Conservation (phyloP, 2,888 invertebrate genomes). For the Hemistola chrysoprasaria region DNA sequence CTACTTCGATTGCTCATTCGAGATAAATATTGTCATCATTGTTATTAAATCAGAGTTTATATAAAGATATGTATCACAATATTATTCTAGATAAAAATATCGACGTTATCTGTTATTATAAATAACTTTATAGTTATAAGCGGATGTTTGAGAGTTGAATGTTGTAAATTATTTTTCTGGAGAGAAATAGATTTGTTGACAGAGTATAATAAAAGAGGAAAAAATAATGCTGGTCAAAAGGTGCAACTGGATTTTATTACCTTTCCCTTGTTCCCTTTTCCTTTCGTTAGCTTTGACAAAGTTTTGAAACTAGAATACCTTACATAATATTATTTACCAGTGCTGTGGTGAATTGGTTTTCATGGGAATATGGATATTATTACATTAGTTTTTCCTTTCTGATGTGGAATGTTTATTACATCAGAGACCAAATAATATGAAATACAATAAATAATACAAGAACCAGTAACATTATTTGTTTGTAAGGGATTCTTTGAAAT, state of each 20-base stretch:
- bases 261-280: conserved; percentile 29
- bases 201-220: conserved; percentile 50
- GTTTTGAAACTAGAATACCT: too few species aligned
- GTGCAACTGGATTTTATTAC: conserved; percentile 67
- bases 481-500: too few species aligned
- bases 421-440: too few species aligned
- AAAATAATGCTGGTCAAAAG: conserved; percentile 60
- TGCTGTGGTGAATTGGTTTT: too few species aligned
- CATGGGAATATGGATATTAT: too few species aligned
- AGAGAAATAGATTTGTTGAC: conserved; percentile 56
- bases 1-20: too few species aligned
- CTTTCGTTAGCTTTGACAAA: conserved; percentile 48
- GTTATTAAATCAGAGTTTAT: conserved; percentile 27
- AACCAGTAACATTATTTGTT: too few species aligned
- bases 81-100: conserved; percentile 43
- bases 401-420: too few species aligned
- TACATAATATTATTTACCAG: too few species aligned
- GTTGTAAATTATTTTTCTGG: conserved; percentile 55
- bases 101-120: conserved; percentile 55
- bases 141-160: conserved; percentile 51
- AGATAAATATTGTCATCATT: conserved; percentile 17
- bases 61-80: conserved; percentile 46
- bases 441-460: too few species aligned
- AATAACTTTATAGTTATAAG: conserved; percentile 56
- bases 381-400: too few species aligned